phyloP scores from a whole-genome alignment of 2,888 invertebrate genomes.

The Pammene aurita region DNA sequence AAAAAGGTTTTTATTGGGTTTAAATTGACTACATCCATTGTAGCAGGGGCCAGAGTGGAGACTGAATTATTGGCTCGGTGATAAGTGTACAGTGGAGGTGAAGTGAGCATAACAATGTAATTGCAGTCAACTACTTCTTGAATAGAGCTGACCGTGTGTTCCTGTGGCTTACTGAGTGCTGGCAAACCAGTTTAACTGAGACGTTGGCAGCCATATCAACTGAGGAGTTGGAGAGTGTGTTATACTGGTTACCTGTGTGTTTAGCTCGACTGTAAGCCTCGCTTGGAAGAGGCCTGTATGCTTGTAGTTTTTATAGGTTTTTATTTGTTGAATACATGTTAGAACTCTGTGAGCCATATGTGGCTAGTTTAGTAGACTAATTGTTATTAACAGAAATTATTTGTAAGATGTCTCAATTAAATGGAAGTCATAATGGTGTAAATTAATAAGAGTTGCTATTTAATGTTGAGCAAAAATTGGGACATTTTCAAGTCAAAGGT shows the following conservation, averaged over 20 bases:
- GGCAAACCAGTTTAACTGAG: background rate
- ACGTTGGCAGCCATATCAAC: background rate
- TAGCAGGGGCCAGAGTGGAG: constrained; percentile 68
- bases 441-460: background rate
- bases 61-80: constrained; percentile 73
- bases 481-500: too few relatives aligned
- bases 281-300: constrained; percentile 1
- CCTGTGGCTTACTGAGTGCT: constrained; percentile 1
- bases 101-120: constrained; percentile 82
- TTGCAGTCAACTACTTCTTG: constrained; percentile 80
- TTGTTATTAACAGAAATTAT: background rate
- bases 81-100: constrained; percentile 72
- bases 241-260: background rate
- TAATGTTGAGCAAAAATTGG: background rate
- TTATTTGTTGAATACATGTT: background rate
- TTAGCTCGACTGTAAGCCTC: background rate
- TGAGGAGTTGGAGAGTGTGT: background rate
- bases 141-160: constrained; percentile 67
- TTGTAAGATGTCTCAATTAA: background rate
- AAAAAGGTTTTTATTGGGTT: constrained; percentile 50
- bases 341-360: background rate
- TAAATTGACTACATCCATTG: constrained; percentile 70
- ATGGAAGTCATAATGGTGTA: background rate
- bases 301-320: background rate
- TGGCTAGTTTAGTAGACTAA: background rate